These are phyloP conservation scores for Hirtodrosophila duncani DNA, from an alignment of 2,888 invertebrate genomes.

Conservation along the genomic window DNA sequence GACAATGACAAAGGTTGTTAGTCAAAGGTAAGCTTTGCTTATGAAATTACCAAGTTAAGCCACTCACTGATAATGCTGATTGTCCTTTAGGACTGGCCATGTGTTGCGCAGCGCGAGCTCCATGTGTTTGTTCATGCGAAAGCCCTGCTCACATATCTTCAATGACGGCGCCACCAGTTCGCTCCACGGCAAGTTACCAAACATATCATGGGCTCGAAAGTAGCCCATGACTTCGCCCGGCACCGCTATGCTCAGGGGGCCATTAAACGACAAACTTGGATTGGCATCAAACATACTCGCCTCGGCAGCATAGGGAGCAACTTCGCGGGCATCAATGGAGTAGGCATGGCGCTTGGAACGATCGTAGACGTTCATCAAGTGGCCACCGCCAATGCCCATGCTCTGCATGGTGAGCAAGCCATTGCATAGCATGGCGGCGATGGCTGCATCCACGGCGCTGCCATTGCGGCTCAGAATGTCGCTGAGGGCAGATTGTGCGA, in stretches of 20 bases:
- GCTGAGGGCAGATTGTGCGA: conserved; percentile 36
- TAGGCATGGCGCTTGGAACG: conserved; percentile 81
- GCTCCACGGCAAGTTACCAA: conserved; percentile 87
- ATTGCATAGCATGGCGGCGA: conserved; percentile 91
- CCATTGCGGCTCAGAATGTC: conserved; percentile 79
- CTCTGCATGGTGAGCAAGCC: conserved; percentile 88
- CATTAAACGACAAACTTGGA: conserved; percentile 75
- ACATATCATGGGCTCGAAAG: conserved; percentile 85
- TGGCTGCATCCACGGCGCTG: conserved; percentile 90
- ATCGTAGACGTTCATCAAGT: conserved; percentile 87
- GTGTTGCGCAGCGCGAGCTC: conserved; percentile 78
- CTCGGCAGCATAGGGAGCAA: conserved; percentile 84
- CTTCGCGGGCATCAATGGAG: conserved; percentile 87
- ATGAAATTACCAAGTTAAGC: too few relatives aligned
- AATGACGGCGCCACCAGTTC: conserved; percentile 83
- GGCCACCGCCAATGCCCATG: conserved; percentile 88
- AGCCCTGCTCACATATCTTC: conserved; percentile 83
- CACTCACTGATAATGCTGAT: conserved; percentile 79
- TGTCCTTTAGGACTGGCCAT: conserved; percentile 60
- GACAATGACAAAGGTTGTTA: too few relatives aligned
- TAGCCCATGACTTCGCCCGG: conserved; percentile 92
- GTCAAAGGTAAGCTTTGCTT: too few relatives aligned
- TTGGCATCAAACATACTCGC: conserved; percentile 63
- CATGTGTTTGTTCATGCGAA: conserved; percentile 81
- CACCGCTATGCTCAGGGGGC: conserved; percentile 85